Conservation (phyloP, 2,797 vertebrate genomes). For the Amphiprion clarkii region DNA sequence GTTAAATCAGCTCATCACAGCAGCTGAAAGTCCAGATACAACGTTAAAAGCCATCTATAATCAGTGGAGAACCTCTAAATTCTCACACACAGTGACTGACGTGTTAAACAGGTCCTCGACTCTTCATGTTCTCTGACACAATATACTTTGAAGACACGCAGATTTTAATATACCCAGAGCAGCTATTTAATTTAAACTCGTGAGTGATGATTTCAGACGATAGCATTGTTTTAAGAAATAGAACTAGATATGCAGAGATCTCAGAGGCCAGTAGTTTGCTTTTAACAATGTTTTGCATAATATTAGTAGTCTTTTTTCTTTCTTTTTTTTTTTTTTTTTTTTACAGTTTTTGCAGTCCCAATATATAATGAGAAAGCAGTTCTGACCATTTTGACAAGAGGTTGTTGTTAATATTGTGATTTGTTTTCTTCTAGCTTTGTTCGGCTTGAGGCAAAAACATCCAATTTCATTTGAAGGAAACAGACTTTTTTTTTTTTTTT, state of each 20-base stretch:
- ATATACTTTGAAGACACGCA: neutral
- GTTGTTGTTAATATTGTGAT: conserved; percentile 4
- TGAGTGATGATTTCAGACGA: neutral
- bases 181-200: neutral
- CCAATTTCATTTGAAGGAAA: conserved; percentile 6
- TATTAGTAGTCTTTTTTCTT: neutral
- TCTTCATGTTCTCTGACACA: neutral
- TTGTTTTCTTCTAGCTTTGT: neutral
- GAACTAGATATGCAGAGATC: neutral
- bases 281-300: neutral
- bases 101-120: no score
- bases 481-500: neutral
- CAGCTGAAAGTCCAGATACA: no score
- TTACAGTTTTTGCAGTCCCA: neutral
- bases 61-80: no score
- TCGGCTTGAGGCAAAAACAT: neutral
- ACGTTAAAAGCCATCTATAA: no score
- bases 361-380: neutral
- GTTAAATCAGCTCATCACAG: no score
- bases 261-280: neutral
- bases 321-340: neutral
- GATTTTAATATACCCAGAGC: neutral
- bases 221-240: neutral
- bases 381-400: neutral
- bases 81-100: no score